Evolutionary conservation across 2,888 invertebrate species (phyloP).

Genomic region (Ormyrus thymus): DNA sequence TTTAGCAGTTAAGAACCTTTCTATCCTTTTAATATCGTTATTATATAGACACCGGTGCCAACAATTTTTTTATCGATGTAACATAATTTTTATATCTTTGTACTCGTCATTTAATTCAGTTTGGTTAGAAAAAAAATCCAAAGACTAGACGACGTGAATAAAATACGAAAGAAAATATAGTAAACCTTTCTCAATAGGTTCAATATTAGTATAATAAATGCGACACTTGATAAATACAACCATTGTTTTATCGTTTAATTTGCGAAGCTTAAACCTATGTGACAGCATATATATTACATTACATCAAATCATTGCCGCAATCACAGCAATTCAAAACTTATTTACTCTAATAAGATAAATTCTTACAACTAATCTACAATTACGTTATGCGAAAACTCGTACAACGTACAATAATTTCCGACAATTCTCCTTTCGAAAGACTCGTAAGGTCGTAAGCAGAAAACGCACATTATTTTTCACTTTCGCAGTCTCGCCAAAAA

Average conservation of each 20-base stretch:
- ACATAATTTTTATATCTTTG: background rate
- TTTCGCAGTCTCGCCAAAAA: slow-evolving; percentile 19
- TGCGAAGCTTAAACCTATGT: slow-evolving; percentile 8
- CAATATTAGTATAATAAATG: too few relatives aligned
- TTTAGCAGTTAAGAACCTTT: too few relatives aligned
- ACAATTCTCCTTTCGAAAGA: slow-evolving; percentile 12
- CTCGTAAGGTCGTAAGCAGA: slow-evolving; percentile 12
- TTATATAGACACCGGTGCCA: background rate
- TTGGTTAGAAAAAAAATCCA: too few relatives aligned
- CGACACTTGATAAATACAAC: too few relatives aligned
- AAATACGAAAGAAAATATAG: too few relatives aligned
- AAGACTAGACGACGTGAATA: too few relatives aligned
- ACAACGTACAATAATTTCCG: slow-evolving; percentile 31
- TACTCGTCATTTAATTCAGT: background rate
- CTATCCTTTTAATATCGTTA: too few relatives aligned
- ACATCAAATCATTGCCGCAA: background rate
- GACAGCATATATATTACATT: slow-evolving; percentile 13
- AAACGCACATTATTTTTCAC: slow-evolving; percentile 41
- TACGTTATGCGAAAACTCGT: background rate
- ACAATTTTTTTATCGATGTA: background rate
- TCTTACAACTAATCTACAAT: too few relatives aligned
- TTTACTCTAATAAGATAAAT: too few relatives aligned
- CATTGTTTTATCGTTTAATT: too few relatives aligned
- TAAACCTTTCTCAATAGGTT: too few relatives aligned
- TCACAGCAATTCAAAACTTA: too few relatives aligned